Evolutionary conservation across 2,888 invertebrate species (phyloP).

Genomic region (Stenolophus ochropezus): DNA sequence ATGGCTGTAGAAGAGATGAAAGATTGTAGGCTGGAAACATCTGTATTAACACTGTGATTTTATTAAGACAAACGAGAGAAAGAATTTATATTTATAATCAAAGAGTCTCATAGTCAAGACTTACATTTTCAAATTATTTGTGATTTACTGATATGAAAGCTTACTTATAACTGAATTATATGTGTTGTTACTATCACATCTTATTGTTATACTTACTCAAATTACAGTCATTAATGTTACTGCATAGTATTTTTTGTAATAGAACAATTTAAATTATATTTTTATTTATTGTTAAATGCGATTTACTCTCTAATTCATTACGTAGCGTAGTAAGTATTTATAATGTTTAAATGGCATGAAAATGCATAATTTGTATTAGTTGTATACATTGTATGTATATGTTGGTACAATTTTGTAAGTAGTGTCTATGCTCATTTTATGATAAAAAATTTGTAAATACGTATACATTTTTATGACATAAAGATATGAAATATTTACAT

Average conservation of each 20-base stretch:
- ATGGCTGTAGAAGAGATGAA: not conserved
- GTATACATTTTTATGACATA: slow-evolving; percentile 51
- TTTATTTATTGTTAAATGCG: slow-evolving; percentile 33
- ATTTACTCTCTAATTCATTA: slow-evolving; percentile 23
- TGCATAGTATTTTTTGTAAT: slow-evolving; percentile 39
- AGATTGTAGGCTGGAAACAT: slow-evolving; percentile 6
- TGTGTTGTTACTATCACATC: slow-evolving; percentile 21
- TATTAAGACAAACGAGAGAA: slow-evolving; percentile 15
- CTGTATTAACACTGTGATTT: slow-evolving; percentile 42
- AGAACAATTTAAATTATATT: slow-evolving; percentile 32
- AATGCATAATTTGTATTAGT: slow-evolving; percentile 39
- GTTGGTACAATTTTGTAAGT: slow-evolving; percentile 47
- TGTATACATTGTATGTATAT: slow-evolving; percentile 45
- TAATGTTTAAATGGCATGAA: slow-evolving; percentile 20
- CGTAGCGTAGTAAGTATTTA: slow-evolving; percentile 1
- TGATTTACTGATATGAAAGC: not conserved
- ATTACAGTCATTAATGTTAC: slow-evolving; percentile 14
- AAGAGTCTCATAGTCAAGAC: slow-evolving; percentile 25
- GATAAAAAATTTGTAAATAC: slow-evolving; percentile 45
- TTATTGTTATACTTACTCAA: slow-evolving; percentile 30
- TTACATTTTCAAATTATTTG: slow-evolving; percentile 8
- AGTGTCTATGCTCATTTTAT: slow-evolving; percentile 49
- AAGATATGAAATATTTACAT: slow-evolving; percentile 12
- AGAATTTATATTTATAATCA: slow-evolving; percentile 26
- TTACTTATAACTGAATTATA: slow-evolving; percentile 21